Evolutionary conservation across 1,140 invertebrate genomes (phyloP), one percentile per base, ranked within the genome.

Genomic region (Lasaia peninsularis): DNA sequence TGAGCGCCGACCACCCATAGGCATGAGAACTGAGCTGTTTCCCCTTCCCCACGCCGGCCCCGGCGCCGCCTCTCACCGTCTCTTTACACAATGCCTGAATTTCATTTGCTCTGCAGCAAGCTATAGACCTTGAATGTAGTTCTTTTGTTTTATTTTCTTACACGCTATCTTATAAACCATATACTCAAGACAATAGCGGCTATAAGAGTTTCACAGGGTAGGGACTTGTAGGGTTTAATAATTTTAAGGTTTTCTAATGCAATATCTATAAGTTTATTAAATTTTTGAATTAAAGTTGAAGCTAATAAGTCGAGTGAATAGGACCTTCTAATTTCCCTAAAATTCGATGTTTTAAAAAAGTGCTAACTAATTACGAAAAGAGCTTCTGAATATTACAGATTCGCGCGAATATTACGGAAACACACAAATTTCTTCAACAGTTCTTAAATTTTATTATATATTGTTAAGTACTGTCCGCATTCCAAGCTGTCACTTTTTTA

Each of bases 1-100:
- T 77, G 79, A 83, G 75, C 81, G 80, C 70, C 75, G 85, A 86
- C 85, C 85, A 86, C 85, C 85, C 83, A 86, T 79, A 85, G 80
- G 80, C 83, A 83, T 86, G 85, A 82, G 80, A 86, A 85, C 78
- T 69, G 59, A 69, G 71, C 76, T 71, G 67, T 71, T 71, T 73
- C 69, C 81, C 85, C 78, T 78, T 79, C 78, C 84, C 78, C 82
- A 78, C 78, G 75, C 68, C 68, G 60, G 65, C 65, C 58, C 63
- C 71, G 73, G 74, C 78, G 73, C 75, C 83, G 76, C 80, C 80
- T 77, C 73, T 77, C 71, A 67, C 75, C 80, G 70, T 80, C 78
- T 78, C 71, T 78, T 75, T 69, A 75, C 73, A 83, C 76, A 80
- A 83, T 86, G 73, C 81, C 37, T 85, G 76, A 87, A 86, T 81